Conservation (phyloP, 2,797 vertebrate species). For the Taenioides sp. region DNA sequence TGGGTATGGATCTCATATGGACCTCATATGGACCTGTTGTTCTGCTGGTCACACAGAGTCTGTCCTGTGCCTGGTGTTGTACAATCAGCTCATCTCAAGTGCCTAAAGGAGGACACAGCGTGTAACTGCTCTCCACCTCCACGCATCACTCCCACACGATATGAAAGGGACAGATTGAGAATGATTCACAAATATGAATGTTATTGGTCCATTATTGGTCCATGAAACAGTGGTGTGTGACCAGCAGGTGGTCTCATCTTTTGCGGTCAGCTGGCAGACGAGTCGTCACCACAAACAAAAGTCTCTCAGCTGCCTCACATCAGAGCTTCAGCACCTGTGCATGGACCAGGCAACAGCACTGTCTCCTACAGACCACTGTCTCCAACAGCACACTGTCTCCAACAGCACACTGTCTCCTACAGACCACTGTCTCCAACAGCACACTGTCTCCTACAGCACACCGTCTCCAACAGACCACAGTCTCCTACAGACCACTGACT, state of each 20-base stretch:
- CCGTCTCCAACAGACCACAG: no score
- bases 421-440: no score
- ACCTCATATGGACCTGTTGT: constrained; percentile 20
- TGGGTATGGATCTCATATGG: not conserved
- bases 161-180: constrained; percentile 29
- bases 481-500: no score
- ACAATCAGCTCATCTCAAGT: constrained; percentile 25
- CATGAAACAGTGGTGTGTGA: constrained; percentile 25
- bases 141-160: constrained; percentile 24
- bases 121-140: constrained; percentile 33
- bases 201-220: not conserved
- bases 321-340: constrained; percentile 26
- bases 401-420: no score
- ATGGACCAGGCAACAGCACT: constrained; percentile 16
- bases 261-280: constrained; percentile 32
- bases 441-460: no score
- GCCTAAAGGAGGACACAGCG: constrained; percentile 27
- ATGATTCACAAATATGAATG: constrained; percentile 36
- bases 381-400: not conserved
- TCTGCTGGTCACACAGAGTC: constrained; percentile 15
- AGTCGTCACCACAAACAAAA: constrained; percentile 40
- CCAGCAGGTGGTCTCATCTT: constrained; percentile 17
- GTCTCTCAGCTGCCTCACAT: constrained; percentile 39
- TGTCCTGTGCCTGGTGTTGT: constrained; percentile 42
- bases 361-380: constrained; percentile 8